Conservation (phyloP, 2,888 invertebrate species). For the Tetramorium bicarinatum region DNA sequence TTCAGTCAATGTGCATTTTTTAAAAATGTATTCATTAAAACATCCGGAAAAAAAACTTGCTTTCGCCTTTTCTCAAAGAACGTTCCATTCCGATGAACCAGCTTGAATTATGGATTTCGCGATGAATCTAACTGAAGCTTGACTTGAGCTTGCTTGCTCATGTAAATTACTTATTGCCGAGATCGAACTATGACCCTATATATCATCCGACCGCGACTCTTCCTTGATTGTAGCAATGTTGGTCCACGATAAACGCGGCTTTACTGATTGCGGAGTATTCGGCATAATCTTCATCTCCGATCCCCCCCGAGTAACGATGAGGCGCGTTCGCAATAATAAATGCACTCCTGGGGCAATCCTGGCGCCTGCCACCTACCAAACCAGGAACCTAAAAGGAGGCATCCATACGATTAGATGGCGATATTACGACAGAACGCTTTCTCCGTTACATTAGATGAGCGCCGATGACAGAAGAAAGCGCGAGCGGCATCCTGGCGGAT, state of each 20-base stretch:
- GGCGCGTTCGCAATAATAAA: conserved; percentile 43
- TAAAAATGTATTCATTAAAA: background rate
- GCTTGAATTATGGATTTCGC: conserved; percentile 10
- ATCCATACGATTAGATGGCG: conserved; percentile 33
- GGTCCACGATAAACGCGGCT: conserved; percentile 1
- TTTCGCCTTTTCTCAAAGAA: background rate
- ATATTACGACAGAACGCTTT: conserved; percentile 57
- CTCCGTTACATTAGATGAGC: conserved; percentile 51
- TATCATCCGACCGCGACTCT: conserved; percentile 30
- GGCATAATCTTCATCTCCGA: background rate
- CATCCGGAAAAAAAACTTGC: background rate
- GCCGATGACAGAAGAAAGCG: conserved; percentile 55
- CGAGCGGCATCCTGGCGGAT: conserved; percentile 29
- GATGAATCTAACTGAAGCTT: conserved; percentile 2
- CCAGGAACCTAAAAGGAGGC: conserved; percentile 38
- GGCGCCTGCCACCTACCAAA: conserved; percentile 12
- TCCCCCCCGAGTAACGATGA: background rate
- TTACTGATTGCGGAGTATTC: conserved; percentile 27
- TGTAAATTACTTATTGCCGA: conserved; percentile 42
- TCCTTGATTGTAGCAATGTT: conserved; percentile 11
- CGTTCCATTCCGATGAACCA: background rate
- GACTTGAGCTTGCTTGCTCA: conserved; percentile 30
- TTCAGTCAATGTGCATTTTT: background rate
- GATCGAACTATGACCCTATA: conserved; percentile 41
- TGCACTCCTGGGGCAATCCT: conserved; percentile 3